phyloP scores from a whole-genome alignment of 2,113 vertebrate genomes.

The Tragelaphus strepsiceros region DNA sequence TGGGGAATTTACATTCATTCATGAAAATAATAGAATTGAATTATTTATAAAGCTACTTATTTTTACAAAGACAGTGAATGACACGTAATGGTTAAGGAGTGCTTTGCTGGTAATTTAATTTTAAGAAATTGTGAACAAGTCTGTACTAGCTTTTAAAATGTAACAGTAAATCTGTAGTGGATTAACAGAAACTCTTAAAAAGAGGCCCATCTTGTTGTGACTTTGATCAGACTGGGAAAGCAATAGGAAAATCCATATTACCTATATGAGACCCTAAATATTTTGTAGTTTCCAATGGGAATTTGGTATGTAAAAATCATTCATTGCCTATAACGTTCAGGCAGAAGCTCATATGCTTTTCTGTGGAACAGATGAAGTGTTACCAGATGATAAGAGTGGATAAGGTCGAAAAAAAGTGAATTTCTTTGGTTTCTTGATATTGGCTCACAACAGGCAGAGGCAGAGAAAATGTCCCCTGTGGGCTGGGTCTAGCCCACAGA shows the following conservation, averaged over 20 bases:
- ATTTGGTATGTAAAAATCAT: background rate
- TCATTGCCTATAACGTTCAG: background rate
- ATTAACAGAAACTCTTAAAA: background rate
- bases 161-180: background rate
- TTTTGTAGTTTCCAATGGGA: background rate
- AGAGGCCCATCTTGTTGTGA: background rate
- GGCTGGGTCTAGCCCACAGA: background rate
- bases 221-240: background rate
- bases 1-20: conserved; percentile 40
- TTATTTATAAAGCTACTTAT: conserved; percentile 45
- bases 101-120: background rate
- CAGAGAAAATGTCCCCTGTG: background rate
- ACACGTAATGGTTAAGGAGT: background rate
- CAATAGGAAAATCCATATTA: background rate
- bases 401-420: background rate
- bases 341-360: background rate
- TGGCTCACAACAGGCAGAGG: background rate
- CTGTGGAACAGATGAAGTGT: background rate
- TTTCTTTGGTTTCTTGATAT: background rate
- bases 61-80: conserved; percentile 43
- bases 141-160: background rate
- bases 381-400: background rate
- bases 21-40: conserved; percentile 46
- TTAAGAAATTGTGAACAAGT: background rate
- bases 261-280: background rate